Base-by-base conservation (phyloP, 1,140 invertebrate genomes). In the Trachymyrmex septentrionalis region DNA sequence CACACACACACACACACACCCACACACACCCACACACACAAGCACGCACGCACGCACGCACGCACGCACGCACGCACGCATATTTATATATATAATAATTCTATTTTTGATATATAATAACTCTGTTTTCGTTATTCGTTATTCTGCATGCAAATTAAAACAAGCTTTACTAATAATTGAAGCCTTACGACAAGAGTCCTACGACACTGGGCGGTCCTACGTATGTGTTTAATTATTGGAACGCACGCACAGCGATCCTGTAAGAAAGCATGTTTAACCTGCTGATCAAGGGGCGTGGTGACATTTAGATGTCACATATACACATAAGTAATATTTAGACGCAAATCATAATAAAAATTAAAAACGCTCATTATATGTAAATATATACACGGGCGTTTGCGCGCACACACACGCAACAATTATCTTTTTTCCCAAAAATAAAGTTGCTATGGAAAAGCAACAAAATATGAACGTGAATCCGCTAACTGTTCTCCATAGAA, bases 261-360 rank as follows among this genome's bases (percentile, higher is more conserved):
- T 38, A 30, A 72, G 55, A 82, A 59, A 82, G 53, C 34, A 24
- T 71, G 66, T 82, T 59, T 61, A 73, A 82, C 53, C 34, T 82
- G 53, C 67, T 73, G 80, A 82, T 82, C 53, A 82, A 82, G 48
- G 66, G 59, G 66, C 86, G 53, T 89, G 71, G 78, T 78, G 55
- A 57, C 27, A 16, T 72, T 50, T 27, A 53, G 27, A 57, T 34
- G 82, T 69, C 48, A 57, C 48, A 27, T 21, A 30, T 16, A 59
- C 9, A 16, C 2, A 30, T 19, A 69, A 69, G 14, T 48, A 4
- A 12, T 30, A 9, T 55, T 27, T 72, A 9, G 9, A 63, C 1
- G 34, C 16, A 77, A 63, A 34, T 44, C 19, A 61, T 44, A 77
- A 19, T 77, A 27, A 16, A 48, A 63, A 63, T 77, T 76, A 38